Percentiles rank a stretch among this genome's conserved stretches.
These are phyloP conservation scores for Eriosoma lanigerum DNA, from an alignment of 1,140 invertebrate genomes.

Conservation along the genomic window DNA sequence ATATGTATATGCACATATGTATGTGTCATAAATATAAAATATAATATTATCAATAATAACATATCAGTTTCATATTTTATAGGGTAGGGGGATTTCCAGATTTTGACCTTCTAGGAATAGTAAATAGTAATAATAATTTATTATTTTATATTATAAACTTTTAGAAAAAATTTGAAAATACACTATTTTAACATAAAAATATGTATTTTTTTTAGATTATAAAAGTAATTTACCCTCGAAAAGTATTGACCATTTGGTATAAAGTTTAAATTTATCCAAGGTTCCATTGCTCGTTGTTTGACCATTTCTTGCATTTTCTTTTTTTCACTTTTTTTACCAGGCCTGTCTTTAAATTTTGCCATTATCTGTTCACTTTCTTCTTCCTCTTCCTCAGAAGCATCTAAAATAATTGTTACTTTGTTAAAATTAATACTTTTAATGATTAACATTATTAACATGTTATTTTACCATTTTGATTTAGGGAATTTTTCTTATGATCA, in stretches of 20 bases:
- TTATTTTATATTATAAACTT: too few species aligned
- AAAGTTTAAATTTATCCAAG: constrained; percentile 38
- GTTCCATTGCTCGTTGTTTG: constrained; percentile 47
- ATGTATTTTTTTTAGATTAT: background rate
- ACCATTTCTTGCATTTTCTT: constrained; percentile 50
- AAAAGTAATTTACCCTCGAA: constrained; percentile 27
- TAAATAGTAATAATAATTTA: too few species aligned
- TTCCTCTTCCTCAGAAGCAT: constrained; percentile 30
- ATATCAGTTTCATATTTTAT: too few species aligned
- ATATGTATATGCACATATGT: too few species aligned
- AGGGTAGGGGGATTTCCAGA: too few species aligned
- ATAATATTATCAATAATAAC: too few species aligned
- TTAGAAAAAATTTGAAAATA: too few species aligned
- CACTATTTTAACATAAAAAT: too few species aligned
- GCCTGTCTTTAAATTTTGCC: constrained; percentile 47
- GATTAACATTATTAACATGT: background rate
- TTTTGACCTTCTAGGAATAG: too few species aligned
- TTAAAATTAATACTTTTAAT: background rate
- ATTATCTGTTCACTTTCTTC: constrained; percentile 48
- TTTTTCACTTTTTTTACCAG: constrained; percentile 47
- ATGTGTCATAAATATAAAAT: too few species aligned
- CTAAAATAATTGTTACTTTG: background rate
- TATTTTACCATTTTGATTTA: constrained; percentile 27
- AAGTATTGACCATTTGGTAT: constrained; percentile 38
- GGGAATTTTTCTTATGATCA: constrained; percentile 10